These are phyloP conservation scores for Holothuria glaberrima DNA, from an alignment of 35 echinoderm and acorn worm genomes.

Conservation along the genomic window DNA sequence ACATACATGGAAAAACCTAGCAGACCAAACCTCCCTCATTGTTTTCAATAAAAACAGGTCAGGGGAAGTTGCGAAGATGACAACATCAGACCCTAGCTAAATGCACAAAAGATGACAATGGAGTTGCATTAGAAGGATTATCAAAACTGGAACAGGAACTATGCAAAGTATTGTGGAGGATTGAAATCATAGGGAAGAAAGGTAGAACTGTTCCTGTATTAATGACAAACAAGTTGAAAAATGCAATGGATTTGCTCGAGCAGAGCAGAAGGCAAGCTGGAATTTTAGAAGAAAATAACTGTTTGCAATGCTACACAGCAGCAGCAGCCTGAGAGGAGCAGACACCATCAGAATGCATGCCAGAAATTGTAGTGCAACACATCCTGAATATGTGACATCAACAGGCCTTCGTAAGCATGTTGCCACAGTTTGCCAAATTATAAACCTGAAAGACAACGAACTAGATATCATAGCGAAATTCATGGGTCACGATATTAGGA, in stretches of 20 bases:
- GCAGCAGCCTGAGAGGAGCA: constrained; percentile 52
- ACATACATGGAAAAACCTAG: constrained; percentile 66
- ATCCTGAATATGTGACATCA: constrained; percentile 58
- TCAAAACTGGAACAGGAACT: constrained; percentile 66
- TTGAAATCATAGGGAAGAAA: constrained; percentile 73
- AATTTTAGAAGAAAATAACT: constrained; percentile 43
- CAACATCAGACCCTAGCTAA: constrained; percentile 63
- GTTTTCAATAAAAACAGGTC: constrained; percentile 76
- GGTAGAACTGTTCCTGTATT: constrained; percentile 68
- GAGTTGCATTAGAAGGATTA: constrained; percentile 13
- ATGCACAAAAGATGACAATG: constrained; percentile 52
- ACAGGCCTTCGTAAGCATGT: constrained; percentile 83
- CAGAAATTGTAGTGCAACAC: constrained; percentile 27
- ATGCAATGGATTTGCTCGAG: constrained; percentile 45
- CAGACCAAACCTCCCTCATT: constrained; percentile 42
- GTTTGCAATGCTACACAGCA: constrained; percentile 46
- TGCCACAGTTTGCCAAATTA: constrained; percentile 73
- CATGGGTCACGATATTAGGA: constrained; percentile 48
- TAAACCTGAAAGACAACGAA: constrained; percentile 81
- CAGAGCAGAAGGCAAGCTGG: constrained; percentile 52
- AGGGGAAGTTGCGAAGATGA: constrained; percentile 74
- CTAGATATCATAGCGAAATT: constrained; percentile 77
- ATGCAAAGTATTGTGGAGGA: constrained; percentile 67
- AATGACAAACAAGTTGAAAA: constrained; percentile 50
- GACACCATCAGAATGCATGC: constrained; percentile 55